Evolutionary conservation across 2,888 invertebrate genomes (phyloP).

Genomic region (Schizotus pectinicornis): DNA sequence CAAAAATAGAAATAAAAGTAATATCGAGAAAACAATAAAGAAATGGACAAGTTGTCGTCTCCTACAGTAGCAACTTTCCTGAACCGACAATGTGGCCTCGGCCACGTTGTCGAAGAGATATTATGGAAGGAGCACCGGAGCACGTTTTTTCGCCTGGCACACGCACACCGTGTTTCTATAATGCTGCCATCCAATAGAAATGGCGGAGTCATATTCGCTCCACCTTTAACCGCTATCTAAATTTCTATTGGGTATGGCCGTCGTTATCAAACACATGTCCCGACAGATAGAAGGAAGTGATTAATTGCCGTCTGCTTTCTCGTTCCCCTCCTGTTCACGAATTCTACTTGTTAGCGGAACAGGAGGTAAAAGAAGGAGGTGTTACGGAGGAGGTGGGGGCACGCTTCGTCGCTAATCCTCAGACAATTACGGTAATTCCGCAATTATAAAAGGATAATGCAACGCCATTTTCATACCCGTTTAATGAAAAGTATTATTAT

Average conservation of each 20-base stretch:
- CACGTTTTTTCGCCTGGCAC: constrained; percentile 35
- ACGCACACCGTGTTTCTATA: constrained; percentile 35
- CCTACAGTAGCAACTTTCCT: too few relatives aligned
- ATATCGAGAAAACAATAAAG: too few relatives aligned
- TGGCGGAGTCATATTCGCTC: constrained; percentile 40
- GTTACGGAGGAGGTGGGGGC: too few relatives aligned
- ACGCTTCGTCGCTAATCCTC: too few relatives aligned
- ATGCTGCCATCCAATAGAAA: constrained; percentile 42
- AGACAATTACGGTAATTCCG: too few relatives aligned
- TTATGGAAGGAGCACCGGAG: not conserved
- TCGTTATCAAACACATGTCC: constrained; percentile 43
- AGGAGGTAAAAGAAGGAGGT: too few relatives aligned
- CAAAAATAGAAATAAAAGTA: too few relatives aligned
- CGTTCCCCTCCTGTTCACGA: not conserved
- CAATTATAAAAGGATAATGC: too few relatives aligned
- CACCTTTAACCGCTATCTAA: constrained; percentile 46
- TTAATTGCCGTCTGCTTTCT: constrained; percentile 16
- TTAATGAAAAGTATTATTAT: too few relatives aligned
- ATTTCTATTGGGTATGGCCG: constrained; percentile 46
- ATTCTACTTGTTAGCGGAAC: too few relatives aligned
- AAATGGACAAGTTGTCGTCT: too few relatives aligned
- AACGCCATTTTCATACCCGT: too few relatives aligned
- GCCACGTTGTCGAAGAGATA: not conserved
- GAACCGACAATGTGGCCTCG: not conserved
- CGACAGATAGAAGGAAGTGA: constrained; percentile 31